Evolutionary conservation across 2,797 vertebrate species (phyloP), one percentile per base, ranked within the genome.

Genomic region (Caiman crocodilus): DNA sequence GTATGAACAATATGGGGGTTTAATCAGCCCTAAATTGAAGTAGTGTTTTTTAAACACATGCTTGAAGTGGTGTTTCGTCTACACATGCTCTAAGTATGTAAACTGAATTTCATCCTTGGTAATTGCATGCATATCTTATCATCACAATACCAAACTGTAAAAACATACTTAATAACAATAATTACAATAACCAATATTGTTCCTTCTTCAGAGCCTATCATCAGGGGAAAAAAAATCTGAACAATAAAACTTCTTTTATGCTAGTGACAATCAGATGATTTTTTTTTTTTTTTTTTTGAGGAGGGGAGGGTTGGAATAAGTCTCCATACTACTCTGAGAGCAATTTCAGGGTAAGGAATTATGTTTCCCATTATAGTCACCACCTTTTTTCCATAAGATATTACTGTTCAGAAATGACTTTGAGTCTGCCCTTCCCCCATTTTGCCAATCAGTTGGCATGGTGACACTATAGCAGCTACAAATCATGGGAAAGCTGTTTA

Each of bases 391-490:
- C 90, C 75, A 3, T 32, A 60, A 94, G 81, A 80, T 71, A 55
- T 20, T 79, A 75, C 18, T 87, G 93, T 81, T 81, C 84, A 55
- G 80, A 88, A 94, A 93, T 87, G 32, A 88, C 90, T 96, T 94
- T 94, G 90, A 76, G 28, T 5, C 1, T 85, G 90, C 78, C 91
- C 83, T 94, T 95, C 76, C 85, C 80, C 55, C 3, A 0, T 91
- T 88, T 79, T 50, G 55, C 85, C 93, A 77, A 79, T 90, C 94
- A 91, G 92, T 85, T 95, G 95, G 93, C 92, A 92, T 93, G 84
- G 93, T 73, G 92, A 96, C 93, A 92, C 81, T 87, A 92, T 85
- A 94, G 84, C 90, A 96, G 92, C 90, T 93, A 69, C 93, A 91
- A 96, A 95, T 95, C 90, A 90, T 55, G 35, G 56, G 63, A 56